Evolutionary conservation across 2,113 vertebrate genomes (phyloP), one percentile per base, ranked within the genome.

Genomic region (Pollachius pollachius): DNA sequence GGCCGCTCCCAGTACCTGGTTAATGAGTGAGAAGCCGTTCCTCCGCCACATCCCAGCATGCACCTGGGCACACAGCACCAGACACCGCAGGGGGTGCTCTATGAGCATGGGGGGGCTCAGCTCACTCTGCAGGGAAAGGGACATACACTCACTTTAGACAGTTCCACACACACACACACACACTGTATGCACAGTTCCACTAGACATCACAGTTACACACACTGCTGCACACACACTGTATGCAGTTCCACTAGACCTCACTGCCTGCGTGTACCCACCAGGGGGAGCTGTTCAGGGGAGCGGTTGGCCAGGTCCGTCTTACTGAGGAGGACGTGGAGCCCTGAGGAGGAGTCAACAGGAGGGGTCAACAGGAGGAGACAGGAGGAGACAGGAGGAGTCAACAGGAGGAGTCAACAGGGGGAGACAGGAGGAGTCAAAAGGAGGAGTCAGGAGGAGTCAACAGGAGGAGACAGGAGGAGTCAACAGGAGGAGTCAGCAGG

Each of bases 41-140:
- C 97, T 94, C 78, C 96, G 94, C 97, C 97, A 99, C 97, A 99
- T 98, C 65, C 97, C 97, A 92, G 97, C 97, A 84, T 98, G 96
- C 71, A 99, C 97, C 90, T 99, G 97, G 48, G 96, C 97, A 90
- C 97, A 98, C 0, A 99, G 90, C 58, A 98, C 96, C 41, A 99
- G 88, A 85, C 96, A 98, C 75, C 97, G 94, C 0, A 99, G 92
- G 18, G 97, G 96, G 60, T 99, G 95, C 68, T 99, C 97, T 72
- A 98, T 96, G 67, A 99, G 81, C 91, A 96, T 94, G 3, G 95
- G 97, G 0, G 97, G 97, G 81, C 95, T 98, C 70, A 99, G 93
- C 84, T 98, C 96, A 81, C 96, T 96, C 97, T 99, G 89, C 5
- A 30, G 15, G 23, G 3, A 56, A 6, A 62, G 48, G 62, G 0